Percentiles rank a stretch among this genome's conserved stretches.
Evolutionary conservation across 2,797 vertebrate genomes (phyloP).

Genomic region (Liparis tanakae): DNA sequence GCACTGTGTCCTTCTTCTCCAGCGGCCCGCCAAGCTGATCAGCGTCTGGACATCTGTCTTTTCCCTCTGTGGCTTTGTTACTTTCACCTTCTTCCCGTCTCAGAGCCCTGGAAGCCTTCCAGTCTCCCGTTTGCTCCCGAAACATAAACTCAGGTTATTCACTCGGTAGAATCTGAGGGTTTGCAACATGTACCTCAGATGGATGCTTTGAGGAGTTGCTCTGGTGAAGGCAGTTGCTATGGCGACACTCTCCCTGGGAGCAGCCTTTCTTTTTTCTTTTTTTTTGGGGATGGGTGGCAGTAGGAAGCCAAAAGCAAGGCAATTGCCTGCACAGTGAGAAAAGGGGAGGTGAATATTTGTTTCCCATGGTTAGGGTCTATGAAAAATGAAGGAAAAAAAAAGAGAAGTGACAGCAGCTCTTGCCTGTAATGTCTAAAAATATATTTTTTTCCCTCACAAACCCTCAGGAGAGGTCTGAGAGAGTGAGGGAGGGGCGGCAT

Average conservation of each 20-base stretch:
- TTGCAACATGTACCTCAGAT: conserved; percentile 63
- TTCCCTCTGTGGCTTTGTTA: conserved; percentile 27
- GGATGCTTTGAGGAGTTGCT: conserved; percentile 78
- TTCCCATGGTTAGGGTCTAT: conserved; percentile 82
- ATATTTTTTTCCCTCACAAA: conserved; percentile 82
- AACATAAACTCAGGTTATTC: conserved; percentile 57
- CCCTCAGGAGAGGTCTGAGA: conserved; percentile 80
- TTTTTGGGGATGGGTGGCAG: conserved; percentile 73
- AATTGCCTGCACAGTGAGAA: conserved; percentile 75
- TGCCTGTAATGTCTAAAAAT: conserved; percentile 82
- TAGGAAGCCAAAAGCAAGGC: conserved; percentile 79
- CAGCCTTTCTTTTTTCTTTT: conserved; percentile 60
- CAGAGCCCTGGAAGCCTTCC: conserved; percentile 19
- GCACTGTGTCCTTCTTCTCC: conserved; percentile 19
- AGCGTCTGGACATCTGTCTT: conserved; percentile 61
- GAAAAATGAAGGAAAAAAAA: conserved; percentile 60
- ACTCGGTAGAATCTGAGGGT: conserved; percentile 49
- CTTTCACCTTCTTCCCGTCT: conserved; percentile 27
- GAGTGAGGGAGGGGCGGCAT: conserved; percentile 38
- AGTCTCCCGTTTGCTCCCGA: conserved; percentile 22
- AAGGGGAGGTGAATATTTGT: conserved; percentile 75
- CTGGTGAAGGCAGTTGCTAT: conserved; percentile 83
- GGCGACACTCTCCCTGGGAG: conserved; percentile 80
- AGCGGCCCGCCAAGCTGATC: conserved; percentile 42
- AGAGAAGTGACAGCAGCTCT: conserved; percentile 76